Evolutionary conservation across 2,797 vertebrate genomes (phyloP).

Genomic region (Anguilla obscura): DNA sequence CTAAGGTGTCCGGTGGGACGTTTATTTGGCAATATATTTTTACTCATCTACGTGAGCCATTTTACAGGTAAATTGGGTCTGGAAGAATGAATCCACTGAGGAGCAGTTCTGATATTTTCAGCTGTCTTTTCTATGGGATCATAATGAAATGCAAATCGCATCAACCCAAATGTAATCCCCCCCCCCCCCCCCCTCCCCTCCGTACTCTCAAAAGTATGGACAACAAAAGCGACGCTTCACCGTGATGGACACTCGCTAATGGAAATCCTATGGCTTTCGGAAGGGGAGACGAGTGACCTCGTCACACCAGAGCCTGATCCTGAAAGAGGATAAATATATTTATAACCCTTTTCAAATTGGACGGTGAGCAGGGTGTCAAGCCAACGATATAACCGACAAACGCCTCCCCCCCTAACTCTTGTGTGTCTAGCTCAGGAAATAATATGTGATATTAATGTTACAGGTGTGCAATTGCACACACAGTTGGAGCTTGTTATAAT

Average conservation of each 20-base stretch:
- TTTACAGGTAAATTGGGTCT: background rate
- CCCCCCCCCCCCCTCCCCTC: background rate
- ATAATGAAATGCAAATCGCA: background rate
- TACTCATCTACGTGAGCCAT: background rate
- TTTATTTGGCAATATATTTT: background rate
- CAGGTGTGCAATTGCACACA: background rate
- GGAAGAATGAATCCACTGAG: background rate
- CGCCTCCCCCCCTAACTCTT: background rate
- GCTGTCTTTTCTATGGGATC: background rate
- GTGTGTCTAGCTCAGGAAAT: background rate
- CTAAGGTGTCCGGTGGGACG: background rate
- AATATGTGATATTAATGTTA: background rate
- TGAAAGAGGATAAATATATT: background rate
- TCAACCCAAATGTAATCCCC: background rate
- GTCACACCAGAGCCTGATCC: background rate
- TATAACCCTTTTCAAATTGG: background rate
- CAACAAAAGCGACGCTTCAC: background rate
- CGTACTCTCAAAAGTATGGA: background rate
- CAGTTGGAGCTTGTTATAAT: background rate
- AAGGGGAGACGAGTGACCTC: background rate
- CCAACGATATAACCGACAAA: background rate
- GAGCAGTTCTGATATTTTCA: background rate
- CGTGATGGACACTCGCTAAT: background rate
- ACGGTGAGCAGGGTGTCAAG: background rate
- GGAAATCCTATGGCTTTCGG: background rate